Evolutionary conservation across 2,113 vertebrate genomes (phyloP).

Genomic region (Pyrgilauda ruficollis): DNA sequence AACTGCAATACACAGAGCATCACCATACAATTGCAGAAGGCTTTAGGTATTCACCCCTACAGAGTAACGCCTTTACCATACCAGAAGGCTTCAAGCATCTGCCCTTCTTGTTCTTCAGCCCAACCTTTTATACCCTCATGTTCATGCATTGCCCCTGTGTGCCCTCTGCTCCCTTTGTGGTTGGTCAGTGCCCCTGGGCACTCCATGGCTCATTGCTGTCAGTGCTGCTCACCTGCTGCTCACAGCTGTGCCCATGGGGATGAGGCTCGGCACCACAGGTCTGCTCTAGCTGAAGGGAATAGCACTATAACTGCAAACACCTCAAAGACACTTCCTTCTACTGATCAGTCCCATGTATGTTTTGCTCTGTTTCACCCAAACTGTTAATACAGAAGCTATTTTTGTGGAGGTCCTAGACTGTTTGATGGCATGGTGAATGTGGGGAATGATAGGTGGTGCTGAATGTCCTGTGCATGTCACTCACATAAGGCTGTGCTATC

Average conservation of each 20-base stretch:
- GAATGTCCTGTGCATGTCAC: accelerated
- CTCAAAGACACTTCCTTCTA: not conserved
- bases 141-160: not conserved
- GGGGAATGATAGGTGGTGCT: not conserved
- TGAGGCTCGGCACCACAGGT: not conserved
- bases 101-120: not conserved
- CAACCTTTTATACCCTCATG: not conserved
- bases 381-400: not conserved
- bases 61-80: not conserved
- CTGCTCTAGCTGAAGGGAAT: not conserved
- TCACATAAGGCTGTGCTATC: not conserved
- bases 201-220: not conserved
- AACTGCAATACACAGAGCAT: not conserved
- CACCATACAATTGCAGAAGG: not conserved
- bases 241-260: not conserved
- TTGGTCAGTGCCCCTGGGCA: not conserved
- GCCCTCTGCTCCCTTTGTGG: not conserved
- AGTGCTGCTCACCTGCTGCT: not conserved
- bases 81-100: not conserved
- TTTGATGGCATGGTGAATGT: not conserved
- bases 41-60: not conserved
- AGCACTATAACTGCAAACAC: not conserved
- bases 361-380: not conserved
- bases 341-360: not conserved
- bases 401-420: not conserved